These are phyloP conservation scores for Hirundichthys speculiger DNA, from an alignment of 2,113 vertebrate genomes.

Conservation along the genomic window DNA sequence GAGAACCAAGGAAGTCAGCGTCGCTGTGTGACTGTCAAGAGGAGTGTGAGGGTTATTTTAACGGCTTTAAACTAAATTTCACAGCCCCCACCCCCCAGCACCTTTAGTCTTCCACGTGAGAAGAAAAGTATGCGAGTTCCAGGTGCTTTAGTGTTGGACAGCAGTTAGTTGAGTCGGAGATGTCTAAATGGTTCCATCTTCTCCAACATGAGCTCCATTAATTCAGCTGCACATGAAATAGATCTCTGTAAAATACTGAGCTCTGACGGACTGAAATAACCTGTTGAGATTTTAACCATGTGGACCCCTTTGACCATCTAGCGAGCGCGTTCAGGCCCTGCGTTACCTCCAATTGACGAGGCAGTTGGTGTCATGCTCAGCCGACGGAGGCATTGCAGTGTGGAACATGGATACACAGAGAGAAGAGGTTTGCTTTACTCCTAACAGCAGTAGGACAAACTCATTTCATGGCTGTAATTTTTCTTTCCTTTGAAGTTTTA, in stretches of 20 bases:
- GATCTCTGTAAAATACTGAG: background rate
- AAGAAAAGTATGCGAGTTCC: no score
- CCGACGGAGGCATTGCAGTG: constrained; percentile 93
- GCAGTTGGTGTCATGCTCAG: constrained; percentile 93
- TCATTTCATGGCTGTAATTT: background rate
- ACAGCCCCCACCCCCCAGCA: no score
- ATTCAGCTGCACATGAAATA: no score
- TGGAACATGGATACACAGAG: constrained; percentile 97
- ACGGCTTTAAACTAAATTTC: no score
- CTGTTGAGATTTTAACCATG: background rate
- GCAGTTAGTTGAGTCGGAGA: background rate
- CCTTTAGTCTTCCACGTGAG: no score
- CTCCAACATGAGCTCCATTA: no score
- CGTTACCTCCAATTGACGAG: constrained; percentile 90
- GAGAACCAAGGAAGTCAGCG: no score
- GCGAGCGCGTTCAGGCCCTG: constrained; percentile 93
- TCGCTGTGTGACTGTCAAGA: no score
- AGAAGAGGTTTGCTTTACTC: constrained; percentile 87
- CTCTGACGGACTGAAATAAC: background rate
- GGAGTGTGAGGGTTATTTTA: no score
- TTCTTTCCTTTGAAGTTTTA: fast-evolving
- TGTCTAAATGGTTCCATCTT: background rate
- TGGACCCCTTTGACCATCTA: constrained; percentile 54
- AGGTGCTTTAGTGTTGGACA: no score
- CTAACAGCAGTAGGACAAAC: background rate